Evolutionary conservation across 92 coral and sea anemone genomes (phyloP).

Genomic region (Umimayanthus kanabou): DNA sequence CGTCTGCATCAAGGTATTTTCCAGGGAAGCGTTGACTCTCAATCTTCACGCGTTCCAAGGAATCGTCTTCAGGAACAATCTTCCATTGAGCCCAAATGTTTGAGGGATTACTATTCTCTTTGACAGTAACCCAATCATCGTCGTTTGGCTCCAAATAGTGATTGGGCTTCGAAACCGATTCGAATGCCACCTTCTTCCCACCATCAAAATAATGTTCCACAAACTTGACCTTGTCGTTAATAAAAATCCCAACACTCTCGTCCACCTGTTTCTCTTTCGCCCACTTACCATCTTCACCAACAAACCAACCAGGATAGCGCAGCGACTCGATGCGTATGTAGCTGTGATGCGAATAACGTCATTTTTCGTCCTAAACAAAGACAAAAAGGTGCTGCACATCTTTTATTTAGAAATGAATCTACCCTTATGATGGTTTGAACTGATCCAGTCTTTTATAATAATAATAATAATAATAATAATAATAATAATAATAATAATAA

Average conservation of each 20-base stretch:
- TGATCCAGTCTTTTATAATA: too few species aligned
- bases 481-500: too few species aligned
- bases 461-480: too few species aligned
- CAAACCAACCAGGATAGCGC: neutral
- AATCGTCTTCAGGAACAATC: neutral
- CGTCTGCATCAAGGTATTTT: neutral
- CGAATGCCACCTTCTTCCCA: neutral
- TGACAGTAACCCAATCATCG: neutral
- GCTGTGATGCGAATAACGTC: neutral
- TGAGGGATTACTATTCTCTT: neutral
- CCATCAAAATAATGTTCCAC: neutral
- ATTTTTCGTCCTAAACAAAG: neutral
- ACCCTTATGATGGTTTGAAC: too few species aligned
- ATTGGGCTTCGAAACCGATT: neutral
- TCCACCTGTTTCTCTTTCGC: neutral
- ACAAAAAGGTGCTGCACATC: too few species aligned
- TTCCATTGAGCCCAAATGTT: constrained; percentile 2
- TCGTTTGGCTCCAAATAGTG: neutral
- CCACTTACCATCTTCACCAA: neutral
- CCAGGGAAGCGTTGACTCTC: neutral
- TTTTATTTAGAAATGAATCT: too few species aligned
- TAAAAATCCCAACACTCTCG: neutral
- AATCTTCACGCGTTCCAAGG: neutral
- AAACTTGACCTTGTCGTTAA: neutral
- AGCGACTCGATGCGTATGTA: neutral